Evolutionary conservation across 92 coral and sea anemone species (phyloP).

Genomic region (Parazoanthus swiftii): DNA sequence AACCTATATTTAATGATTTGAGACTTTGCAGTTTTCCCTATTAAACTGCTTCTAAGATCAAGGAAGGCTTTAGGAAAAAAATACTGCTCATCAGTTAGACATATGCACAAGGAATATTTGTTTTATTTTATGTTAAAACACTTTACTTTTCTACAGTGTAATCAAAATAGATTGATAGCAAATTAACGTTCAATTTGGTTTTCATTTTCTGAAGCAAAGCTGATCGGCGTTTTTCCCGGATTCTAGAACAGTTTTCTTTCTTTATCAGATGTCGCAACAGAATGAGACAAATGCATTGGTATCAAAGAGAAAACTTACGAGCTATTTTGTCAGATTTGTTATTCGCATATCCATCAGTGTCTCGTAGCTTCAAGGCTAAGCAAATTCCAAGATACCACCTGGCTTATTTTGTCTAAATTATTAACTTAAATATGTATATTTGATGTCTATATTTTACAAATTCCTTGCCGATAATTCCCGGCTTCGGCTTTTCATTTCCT

Average conservation of each 20-base stretch:
- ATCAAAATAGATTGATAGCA: background rate
- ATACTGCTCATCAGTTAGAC: background rate
- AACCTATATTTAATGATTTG: background rate
- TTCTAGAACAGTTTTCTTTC: background rate
- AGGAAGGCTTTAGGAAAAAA: background rate
- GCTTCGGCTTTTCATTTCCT: background rate
- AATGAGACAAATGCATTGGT: background rate
- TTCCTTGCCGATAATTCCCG: background rate
- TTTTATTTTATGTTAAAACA: background rate
- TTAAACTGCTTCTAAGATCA: background rate
- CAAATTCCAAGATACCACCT: background rate
- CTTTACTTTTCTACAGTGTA: background rate
- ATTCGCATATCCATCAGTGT: slow-evolving; percentile 1
- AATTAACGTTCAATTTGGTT: background rate
- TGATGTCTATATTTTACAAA: background rate
- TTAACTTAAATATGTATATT: background rate
- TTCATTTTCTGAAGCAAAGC: background rate
- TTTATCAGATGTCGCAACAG: background rate
- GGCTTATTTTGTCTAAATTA: background rate
- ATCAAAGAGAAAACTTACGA: background rate
- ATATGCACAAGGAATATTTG: background rate
- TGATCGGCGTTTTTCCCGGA: background rate
- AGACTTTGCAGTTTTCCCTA: background rate
- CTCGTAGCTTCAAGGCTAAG: background rate
- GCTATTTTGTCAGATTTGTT: background rate